Percentiles rank a stretch among this genome's conserved stretches.
phyloP scores from a whole-genome alignment of 2,113 vertebrate genomes.

The Dasypus novemcinctus region DNA sequence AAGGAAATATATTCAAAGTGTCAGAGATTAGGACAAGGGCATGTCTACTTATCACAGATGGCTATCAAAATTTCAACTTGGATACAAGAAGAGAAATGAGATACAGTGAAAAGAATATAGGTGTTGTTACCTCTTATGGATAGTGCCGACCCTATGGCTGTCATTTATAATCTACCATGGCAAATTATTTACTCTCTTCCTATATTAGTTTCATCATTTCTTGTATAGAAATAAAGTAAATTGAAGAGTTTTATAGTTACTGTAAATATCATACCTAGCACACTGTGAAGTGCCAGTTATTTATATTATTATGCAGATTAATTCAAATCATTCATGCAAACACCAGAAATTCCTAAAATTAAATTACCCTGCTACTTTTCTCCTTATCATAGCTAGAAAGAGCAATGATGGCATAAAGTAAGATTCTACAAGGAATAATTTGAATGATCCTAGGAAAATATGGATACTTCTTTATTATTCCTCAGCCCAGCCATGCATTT shows the following conservation, averaged over 20 bases:
- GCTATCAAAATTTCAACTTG: not conserved
- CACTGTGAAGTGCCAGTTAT: not conserved
- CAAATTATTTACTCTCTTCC: not conserved
- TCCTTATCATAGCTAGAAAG: not conserved
- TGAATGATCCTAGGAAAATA: not conserved
- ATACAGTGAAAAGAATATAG: not conserved
- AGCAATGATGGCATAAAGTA: not conserved
- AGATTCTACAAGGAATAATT: not conserved
- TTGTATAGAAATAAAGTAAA: not conserved
- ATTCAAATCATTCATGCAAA: not conserved
- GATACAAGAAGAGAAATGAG: not conserved
- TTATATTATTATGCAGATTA: not conserved
- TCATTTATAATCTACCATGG: not conserved
- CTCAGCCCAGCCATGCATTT: not conserved
- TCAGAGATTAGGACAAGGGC: not conserved
- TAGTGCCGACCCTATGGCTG: not conserved
- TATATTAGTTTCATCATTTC: not conserved
- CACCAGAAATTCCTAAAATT: not conserved
- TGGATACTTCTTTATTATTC: not conserved
- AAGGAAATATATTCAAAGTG: not conserved
- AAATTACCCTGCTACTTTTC: not conserved
- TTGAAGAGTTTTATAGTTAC: not conserved
- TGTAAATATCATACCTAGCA: not conserved
- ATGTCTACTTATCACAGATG: not conserved
- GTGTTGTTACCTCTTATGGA: accelerated